phyloP scores from a whole-genome alignment of 2,113 vertebrate species.

The Epinephelus moara region DNA sequence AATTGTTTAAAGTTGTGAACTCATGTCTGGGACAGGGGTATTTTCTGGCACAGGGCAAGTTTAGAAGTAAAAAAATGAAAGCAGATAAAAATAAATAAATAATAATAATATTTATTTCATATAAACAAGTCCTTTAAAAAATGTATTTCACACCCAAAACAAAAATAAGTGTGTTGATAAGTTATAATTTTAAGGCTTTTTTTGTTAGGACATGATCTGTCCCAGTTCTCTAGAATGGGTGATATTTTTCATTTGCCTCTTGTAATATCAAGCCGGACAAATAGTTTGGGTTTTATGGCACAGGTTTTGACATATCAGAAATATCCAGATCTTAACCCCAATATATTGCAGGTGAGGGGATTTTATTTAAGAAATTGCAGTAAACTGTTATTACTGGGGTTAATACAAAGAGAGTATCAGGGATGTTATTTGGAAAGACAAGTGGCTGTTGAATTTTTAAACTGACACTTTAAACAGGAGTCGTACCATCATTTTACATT shows the following conservation, averaged over 20 bases:
- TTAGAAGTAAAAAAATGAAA: no score
- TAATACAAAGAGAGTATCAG: not conserved
- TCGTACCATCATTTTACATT: conserved; percentile 1
- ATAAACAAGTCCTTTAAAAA: no score
- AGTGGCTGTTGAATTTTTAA: not conserved
- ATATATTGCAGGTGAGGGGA: not conserved
- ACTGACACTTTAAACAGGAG: not conserved
- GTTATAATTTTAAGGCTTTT: no score
- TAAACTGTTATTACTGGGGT: not conserved
- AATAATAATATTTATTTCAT: no score
- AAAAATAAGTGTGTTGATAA: no score
- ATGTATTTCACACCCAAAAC: no score
- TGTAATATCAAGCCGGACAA: not conserved
- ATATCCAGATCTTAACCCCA: not conserved
- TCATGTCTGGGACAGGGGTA: no score
- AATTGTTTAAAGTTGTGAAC: no score
- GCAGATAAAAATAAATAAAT: no score
- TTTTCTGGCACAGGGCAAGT: no score
- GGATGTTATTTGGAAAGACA: not conserved
- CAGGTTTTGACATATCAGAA: not conserved
- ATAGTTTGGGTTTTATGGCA: not conserved
- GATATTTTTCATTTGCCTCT: not conserved
- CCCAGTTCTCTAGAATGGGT: no score
- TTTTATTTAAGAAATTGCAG: not conserved
- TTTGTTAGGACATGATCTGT: no score